Base-by-base conservation (phyloP, 1,140 invertebrate species). In the Drosophila sucinea region DNA sequence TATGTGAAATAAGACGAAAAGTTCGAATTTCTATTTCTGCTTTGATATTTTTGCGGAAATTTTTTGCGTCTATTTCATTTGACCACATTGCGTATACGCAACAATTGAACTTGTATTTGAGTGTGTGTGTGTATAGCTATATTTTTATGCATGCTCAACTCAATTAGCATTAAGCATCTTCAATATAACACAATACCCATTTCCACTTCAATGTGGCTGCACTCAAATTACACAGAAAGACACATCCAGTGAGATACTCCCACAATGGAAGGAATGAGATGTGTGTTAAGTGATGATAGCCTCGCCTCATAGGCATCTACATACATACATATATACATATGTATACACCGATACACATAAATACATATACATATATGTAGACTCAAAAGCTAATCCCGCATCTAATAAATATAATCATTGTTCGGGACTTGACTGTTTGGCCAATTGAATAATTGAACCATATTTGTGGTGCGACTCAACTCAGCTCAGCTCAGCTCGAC, bases 381-480 rank as follows among this genome's bases (percentile, higher is more conserved):
- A 51, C 23, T 51, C 44, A 51, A 51, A 17, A 55, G 69, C 83
- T 82, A 79, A 82, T 85, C 79, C 67, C 62, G 75, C 70, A 70
- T 82, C 83, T 76, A 86, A 86, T 85, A 82, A 82, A 86, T 87
- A 70, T 51, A 79, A 71, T 77, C 72, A 79, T 73, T 78, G 70
- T 76, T 64, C 41, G 44, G 44, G 44, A 51, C 35, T 60, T 44
- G 40, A 74, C 44, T 29, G 33, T 65, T 60, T 65, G 32, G 30
- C 74, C 82, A 87, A 87, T 87, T 87, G 79, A 83, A 83, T 87
- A 87, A 87, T 87, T 87, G 79, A 86, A 87, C 72, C 87, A 87
- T 87, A 85, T 62, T 56, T 30, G 29, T 56, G 54, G 63, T 72
- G 51, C 54, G 64, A 51, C 63, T 65, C 58, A 23, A 27, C 23